Evolutionary conservation across 2,113 vertebrate species (phyloP), one percentile per base, ranked within the genome.

Genomic region (Rhea pennata): DNA sequence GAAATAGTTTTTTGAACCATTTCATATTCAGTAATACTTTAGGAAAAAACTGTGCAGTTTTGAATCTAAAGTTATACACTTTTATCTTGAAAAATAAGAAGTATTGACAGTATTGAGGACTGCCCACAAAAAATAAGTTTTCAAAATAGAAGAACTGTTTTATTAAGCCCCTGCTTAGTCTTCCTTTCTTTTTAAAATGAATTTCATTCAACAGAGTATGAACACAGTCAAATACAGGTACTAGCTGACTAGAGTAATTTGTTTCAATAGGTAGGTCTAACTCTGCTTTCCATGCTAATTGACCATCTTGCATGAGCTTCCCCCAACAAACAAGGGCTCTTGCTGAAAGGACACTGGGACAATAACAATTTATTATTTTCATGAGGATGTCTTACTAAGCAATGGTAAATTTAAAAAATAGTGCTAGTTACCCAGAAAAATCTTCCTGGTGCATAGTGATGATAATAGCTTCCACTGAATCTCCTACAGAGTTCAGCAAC

Each of bases 391-490:
- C 71, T 87, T 51, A 76, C 36, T 59, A 77, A 65, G 92, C 64
- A 74, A 76, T 6, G 27, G 12, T 48, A 88, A 88, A 92, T 66
- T 21, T 42, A 44, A 69, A 82, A 84, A 78, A 19, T 79, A 81
- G 56, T 71, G 93, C 75, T 77, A 84, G 87, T 98, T 97, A 99
- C 99, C 99, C 98, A 91, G 99, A 99, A 94, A 99, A 99, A 94
- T 99, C 99, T 94, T 99, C 99, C 83, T 99, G 99, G 91, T 99
- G 99, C 97, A 99, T 98, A 2, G 99, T 99, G 97, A 99, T 99
- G 96, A 99, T 99, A 95, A 99, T 99, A 95, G 99, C 99, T 95
- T 99, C 99, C 40, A 99, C 97, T 22, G 99, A 99, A 95, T 99
- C 99, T 13, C 98, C 98, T 48, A 99, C 99, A 1, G 99, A 99